Conservation (phyloP, 2,113 vertebrate genomes). For the Poeciliopsis occidentalis region DNA sequence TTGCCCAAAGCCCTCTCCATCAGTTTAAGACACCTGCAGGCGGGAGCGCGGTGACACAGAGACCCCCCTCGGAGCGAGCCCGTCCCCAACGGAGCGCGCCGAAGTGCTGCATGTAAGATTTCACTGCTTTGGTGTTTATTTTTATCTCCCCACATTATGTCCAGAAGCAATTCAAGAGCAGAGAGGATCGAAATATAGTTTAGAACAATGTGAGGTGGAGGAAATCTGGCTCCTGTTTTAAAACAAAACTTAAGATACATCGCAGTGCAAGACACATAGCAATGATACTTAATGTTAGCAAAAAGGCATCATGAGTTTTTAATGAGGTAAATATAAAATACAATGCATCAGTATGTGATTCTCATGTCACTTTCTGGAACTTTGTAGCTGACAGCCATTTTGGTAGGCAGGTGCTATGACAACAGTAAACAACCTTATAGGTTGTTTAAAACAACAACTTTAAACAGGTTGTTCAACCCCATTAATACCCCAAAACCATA, state of each 20-base stretch:
- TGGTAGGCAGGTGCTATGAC: too few relatives aligned
- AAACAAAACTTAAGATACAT: neutral
- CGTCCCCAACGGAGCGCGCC: conserved; percentile 24
- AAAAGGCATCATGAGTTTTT: too few relatives aligned
- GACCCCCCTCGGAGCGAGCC: conserved; percentile 33
- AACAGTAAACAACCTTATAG: too few relatives aligned
- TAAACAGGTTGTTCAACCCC: too few relatives aligned
- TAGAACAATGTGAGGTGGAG: conserved; percentile 40
- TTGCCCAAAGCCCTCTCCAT: conserved; percentile 75
- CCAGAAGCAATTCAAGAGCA: conserved; percentile 49
- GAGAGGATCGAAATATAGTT: conserved; percentile 31
- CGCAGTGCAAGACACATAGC: too few relatives aligned
- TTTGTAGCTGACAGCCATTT: too few relatives aligned
- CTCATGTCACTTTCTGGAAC: too few relatives aligned
- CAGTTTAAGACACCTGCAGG: conserved; percentile 69
- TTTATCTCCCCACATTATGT: conserved; percentile 56
- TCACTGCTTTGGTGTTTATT: conserved; percentile 39
- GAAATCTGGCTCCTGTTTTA: conserved; percentile 39
- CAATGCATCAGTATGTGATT: too few relatives aligned
- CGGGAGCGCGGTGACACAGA: conserved; percentile 49
- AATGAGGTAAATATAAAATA: too few relatives aligned
- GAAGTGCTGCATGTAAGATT: conserved; percentile 38
- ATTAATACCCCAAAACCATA: too few relatives aligned
- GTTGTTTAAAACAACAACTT: too few relatives aligned
- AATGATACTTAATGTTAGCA: too few relatives aligned